Percentiles rank a stretch among this genome's conserved stretches.
Conservation (phyloP, 2,113 vertebrate species). For the Leucopsar rothschildi region DNA sequence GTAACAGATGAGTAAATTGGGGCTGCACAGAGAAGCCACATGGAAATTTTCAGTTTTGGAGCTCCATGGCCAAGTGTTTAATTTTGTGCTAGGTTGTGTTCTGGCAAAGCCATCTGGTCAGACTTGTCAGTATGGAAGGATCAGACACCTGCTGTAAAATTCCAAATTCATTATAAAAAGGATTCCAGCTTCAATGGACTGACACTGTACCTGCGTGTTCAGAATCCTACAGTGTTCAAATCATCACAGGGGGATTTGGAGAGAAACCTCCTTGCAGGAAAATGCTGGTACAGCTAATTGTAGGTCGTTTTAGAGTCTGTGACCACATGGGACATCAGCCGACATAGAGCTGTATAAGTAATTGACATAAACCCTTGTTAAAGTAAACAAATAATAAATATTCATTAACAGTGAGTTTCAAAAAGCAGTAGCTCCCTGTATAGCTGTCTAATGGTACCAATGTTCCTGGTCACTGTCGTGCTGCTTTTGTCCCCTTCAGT, state of each 20-base stretch:
- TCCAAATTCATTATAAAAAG: not conserved
- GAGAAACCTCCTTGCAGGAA: not conserved
- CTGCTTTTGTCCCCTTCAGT: not conserved
- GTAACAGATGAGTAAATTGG: not conserved
- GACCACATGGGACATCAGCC: not conserved
- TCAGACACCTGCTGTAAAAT: not conserved
- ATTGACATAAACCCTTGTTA: not conserved
- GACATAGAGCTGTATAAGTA: not conserved
- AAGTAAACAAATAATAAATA: not conserved
- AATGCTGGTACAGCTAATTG: not conserved
- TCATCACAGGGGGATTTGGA: not conserved
- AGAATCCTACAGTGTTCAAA: not conserved
- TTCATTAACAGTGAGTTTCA: not conserved
- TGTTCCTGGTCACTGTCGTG: not conserved
- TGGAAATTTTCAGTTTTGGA: not conserved
- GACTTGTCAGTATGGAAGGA: not conserved
- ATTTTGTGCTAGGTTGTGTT: not conserved
- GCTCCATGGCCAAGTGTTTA: not conserved
- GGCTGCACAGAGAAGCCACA: not conserved
- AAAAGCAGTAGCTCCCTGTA: not conserved
- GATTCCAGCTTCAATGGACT: accelerated
- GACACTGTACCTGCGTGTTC: accelerated
- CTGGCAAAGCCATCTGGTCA: not conserved
- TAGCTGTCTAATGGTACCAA: not conserved
- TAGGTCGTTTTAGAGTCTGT: not conserved